Evolutionary conservation across 2,888 invertebrate species (phyloP).

Genomic region (Isoperla grammatica): DNA sequence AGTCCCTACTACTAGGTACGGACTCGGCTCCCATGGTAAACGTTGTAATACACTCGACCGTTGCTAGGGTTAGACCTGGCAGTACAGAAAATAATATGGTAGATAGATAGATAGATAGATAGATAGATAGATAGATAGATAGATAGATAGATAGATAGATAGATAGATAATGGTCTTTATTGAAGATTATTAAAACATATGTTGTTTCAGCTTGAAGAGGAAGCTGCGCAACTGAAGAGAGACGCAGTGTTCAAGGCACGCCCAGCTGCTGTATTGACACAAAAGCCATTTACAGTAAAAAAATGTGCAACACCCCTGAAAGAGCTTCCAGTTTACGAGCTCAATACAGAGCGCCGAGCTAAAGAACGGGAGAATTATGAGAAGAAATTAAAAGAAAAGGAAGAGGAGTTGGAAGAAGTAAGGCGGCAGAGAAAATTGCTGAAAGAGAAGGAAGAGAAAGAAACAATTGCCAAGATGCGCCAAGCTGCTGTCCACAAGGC

Average conservation of each 20-base stretch:
- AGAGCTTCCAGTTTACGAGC: conserved; percentile 45
- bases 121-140: too few species aligned
- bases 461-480: conserved; percentile 49
- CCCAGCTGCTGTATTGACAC: conserved; percentile 55
- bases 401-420: conserved; percentile 49
- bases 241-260: conserved; percentile 54
- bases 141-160: too few species aligned
- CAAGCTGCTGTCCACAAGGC: conserved; percentile 57
- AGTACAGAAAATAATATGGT: too few species aligned
- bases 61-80: too few species aligned
- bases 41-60: too few species aligned
- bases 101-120: too few species aligned
- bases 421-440: conserved; percentile 41
- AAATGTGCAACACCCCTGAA: conserved; percentile 45
- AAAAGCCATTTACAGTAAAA: conserved; percentile 60
- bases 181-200: too few species aligned
- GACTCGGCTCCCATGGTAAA: too few species aligned
- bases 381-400: conserved; percentile 46
- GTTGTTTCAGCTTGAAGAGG: conserved; percentile 41
- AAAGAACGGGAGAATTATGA: conserved; percentile 58
- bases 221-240: conserved; percentile 38
- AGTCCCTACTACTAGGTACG: too few species aligned
- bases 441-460: conserved; percentile 44
- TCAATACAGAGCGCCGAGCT: conserved; percentile 61
- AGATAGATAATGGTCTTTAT: too few species aligned